Percentiles rank a stretch among this genome's conserved stretches.
These are phyloP conservation scores for Gadopsis marmoratus DNA, from an alignment of 2,797 vertebrate species.

Conservation along the genomic window DNA sequence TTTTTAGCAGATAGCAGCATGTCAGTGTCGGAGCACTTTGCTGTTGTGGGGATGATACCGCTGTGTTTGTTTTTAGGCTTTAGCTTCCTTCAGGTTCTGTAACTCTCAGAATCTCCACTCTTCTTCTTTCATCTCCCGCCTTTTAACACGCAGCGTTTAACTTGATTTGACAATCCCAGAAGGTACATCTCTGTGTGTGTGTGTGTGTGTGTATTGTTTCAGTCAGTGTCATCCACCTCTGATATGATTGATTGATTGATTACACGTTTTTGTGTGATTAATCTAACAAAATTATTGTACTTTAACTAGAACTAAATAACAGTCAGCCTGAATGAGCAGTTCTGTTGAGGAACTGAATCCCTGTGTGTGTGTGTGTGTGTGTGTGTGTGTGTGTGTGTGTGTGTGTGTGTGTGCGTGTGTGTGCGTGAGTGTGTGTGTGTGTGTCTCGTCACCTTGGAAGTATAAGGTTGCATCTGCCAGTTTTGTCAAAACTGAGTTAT, in stretches of 20 bases:
- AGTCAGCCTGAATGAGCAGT: not conserved
- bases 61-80: conserved; percentile 77
- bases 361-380: not conserved
- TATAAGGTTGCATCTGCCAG: no score
- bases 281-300: not conserved
- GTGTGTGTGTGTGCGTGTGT: not conserved
- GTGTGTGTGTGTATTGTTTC: not conserved
- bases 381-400: not conserved
- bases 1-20: conserved; percentile 55
- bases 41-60: conserved; percentile 59
- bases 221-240: not conserved
- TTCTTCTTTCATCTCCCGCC: conserved; percentile 77
- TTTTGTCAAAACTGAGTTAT: no score
- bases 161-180: conserved; percentile 70
- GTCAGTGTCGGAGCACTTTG: conserved; percentile 52
- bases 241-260: not conserved
- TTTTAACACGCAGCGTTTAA: conserved; percentile 70
- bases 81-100: conserved; percentile 63
- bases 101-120: conserved; percentile 65
- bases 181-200: not conserved
- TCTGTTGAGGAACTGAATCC: not conserved
- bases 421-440: no score
- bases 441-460: no score
- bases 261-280: not conserved
- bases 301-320: not conserved